phyloP scores from a whole-genome alignment of 2,888 invertebrate genomes.

The Pristionchus maxplancki region DNA sequence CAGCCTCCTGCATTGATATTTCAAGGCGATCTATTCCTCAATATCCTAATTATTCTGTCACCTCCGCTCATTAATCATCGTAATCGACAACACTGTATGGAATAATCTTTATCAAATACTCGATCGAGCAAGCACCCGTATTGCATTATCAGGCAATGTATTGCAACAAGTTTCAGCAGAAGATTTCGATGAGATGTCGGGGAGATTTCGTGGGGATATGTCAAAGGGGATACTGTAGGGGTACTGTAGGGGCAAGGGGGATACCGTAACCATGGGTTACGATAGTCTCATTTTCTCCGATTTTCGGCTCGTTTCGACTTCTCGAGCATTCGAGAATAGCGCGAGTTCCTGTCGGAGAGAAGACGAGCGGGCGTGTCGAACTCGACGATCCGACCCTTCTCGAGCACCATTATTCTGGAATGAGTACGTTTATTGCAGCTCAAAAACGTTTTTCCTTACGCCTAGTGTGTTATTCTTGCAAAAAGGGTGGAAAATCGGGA shows the following conservation, averaged over 20 bases:
- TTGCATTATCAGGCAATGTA: background rate
- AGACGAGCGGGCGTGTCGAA: constrained; percentile 78
- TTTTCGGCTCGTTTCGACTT: constrained; percentile 55
- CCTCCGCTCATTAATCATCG: too few species aligned
- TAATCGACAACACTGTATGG: too few species aligned
- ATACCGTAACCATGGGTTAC: background rate
- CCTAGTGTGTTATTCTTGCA: too few species aligned
- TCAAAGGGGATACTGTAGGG: too few species aligned
- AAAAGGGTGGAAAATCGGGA: too few species aligned
- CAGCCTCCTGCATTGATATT: too few species aligned
- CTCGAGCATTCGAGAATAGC: constrained; percentile 79
- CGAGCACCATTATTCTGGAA: constrained; percentile 79
- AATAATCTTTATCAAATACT: background rate
- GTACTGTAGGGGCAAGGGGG: background rate
- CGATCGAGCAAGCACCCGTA: background rate
- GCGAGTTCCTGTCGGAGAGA: constrained; percentile 75
- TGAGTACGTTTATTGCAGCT: background rate
- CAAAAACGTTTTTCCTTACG: too few species aligned
- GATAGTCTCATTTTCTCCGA: background rate
- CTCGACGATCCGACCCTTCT: constrained; percentile 78
- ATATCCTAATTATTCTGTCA: too few species aligned
- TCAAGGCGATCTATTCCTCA: too few species aligned
- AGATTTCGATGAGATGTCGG: background rate
- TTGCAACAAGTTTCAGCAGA: background rate
- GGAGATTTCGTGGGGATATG: background rate